phyloP scores from a whole-genome alignment of 2,113 vertebrate species.

The Oreochromis aureus region DNA sequence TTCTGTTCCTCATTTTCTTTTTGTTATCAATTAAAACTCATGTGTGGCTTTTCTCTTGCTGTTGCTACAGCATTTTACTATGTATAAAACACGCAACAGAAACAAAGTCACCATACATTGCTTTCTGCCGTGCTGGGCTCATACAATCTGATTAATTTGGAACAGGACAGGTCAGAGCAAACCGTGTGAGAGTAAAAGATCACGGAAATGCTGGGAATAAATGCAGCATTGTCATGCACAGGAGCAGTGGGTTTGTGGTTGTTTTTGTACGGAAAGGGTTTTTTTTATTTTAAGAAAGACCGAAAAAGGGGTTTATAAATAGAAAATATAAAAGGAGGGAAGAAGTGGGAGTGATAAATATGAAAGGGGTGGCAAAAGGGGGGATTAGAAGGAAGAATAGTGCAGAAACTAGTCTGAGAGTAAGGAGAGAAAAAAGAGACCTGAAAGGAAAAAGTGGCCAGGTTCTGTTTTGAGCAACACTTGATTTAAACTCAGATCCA shows the following conservation, averaged over 20 bases:
- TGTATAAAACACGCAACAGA: not conserved
- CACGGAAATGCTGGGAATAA: not conserved
- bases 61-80: not conserved
- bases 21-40: not conserved
- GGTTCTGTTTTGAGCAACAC: not conserved
- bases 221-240: not conserved
- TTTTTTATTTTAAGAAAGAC: not conserved
- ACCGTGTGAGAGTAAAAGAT: not conserved
- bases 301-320: not conserved
- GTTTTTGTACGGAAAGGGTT: not conserved
- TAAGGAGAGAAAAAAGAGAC: not conserved
- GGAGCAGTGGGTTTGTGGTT: not conserved
- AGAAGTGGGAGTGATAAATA: not conserved
- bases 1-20: not conserved
- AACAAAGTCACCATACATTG: not conserved
- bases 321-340: not conserved
- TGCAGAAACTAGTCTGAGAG: not conserved
- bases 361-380: not conserved
- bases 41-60: not conserved
- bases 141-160: not conserved
- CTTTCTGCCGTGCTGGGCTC: not conserved
- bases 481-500: conserved; percentile 17
- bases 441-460: not conserved
- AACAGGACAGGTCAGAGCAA: not conserved
- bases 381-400: not conserved